phyloP scores from a whole-genome alignment of 2,888 invertebrate species.

The Hemistola chrysoprasaria region DNA sequence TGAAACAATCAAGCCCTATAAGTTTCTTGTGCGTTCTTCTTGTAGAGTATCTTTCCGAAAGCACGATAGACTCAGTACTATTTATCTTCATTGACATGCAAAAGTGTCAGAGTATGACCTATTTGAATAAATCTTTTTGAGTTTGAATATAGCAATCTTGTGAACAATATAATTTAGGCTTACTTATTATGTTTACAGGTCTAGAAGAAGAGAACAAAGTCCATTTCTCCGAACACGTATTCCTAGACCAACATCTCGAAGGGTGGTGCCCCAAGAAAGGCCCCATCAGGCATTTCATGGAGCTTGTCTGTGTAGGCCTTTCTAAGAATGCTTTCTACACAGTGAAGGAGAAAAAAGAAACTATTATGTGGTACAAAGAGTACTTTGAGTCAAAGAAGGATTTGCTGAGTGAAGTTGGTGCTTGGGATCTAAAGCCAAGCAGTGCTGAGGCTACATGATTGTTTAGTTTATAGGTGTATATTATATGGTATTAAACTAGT shows the following conservation, averaged over 20 bases:
- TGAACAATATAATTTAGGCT: no score
- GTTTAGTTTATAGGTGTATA: conserved; percentile 8
- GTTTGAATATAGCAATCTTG: no score
- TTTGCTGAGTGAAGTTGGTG: conserved; percentile 85
- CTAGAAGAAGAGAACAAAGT: conserved; percentile 85
- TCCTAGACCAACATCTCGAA: conserved; percentile 92
- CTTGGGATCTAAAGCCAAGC: conserved; percentile 60
- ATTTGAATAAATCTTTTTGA: no score
- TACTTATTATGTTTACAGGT: conserved; percentile 62
- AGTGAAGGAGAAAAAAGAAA: conserved; percentile 92
- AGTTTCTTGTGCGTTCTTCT: no score
- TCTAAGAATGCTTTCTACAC: conserved; percentile 97
- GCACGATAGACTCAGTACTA: no score
- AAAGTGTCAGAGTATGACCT: no score
- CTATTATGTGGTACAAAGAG: conserved; percentile 95
- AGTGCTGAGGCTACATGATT: conserved; percentile 35
- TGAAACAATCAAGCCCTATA: no score
- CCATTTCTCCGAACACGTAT: conserved; percentile 97
- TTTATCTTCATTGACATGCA: no score
- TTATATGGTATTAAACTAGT: conserved; percentile 31
- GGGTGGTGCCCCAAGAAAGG: conserved; percentile 95
- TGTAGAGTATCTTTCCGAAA: no score
- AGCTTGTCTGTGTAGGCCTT: conserved; percentile 95
- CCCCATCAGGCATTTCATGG: conserved; percentile 98
- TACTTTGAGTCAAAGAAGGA: conserved; percentile 93